Percentiles rank a stretch among this genome's conserved stretches.
These are phyloP conservation scores for Leptothorax acervorum DNA, from an alignment of 2,888 invertebrate genomes.

Conservation along the genomic window DNA sequence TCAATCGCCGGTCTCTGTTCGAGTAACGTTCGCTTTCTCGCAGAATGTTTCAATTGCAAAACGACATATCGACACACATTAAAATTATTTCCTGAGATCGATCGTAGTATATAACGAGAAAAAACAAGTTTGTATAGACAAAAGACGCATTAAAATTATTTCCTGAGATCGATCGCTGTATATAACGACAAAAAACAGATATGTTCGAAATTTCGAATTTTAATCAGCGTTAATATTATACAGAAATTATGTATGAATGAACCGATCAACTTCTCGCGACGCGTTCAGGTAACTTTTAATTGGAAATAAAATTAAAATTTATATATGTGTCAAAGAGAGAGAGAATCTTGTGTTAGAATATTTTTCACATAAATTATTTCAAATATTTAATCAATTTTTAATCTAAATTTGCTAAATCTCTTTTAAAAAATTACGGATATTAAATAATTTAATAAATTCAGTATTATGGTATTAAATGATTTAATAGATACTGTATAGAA, in stretches of 20 bases:
- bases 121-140: not conserved
- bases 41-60: constrained; percentile 56
- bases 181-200: not conserved
- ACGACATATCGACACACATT: constrained; percentile 1
- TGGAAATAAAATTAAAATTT: not conserved
- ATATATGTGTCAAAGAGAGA: not conserved
- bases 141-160: not conserved
- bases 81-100: constrained; percentile 1
- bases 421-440: not conserved
- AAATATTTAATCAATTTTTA: not conserved
- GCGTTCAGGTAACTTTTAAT: not conserved
- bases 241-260: not conserved
- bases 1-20: constrained; percentile 56
- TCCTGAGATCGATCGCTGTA: not conserved
- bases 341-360: not conserved
- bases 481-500: not conserved
- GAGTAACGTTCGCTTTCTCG: constrained; percentile 34
- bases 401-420: not conserved
- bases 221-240: not conserved
- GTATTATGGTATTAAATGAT: not conserved
- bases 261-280: not conserved
- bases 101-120: not conserved
- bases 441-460: not conserved
- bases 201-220: not conserved
- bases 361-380: not conserved